phyloP scores from a whole-genome alignment of 2,888 invertebrate genomes.

The Cylindroiulus punctatus region DNA sequence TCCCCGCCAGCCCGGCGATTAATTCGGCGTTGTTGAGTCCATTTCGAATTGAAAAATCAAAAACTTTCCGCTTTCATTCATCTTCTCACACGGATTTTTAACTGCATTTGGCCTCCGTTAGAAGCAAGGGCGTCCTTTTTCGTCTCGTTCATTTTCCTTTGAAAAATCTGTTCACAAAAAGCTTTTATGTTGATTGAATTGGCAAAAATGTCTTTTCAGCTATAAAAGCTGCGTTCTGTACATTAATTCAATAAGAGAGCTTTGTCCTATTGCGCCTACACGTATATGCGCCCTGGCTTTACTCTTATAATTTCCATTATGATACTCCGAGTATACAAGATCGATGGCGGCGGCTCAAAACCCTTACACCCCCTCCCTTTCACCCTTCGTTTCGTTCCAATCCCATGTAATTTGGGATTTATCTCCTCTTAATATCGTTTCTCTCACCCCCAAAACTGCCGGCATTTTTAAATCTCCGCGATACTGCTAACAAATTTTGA shows the following conservation, averaged over 20 bases:
- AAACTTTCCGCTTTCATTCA: neutral
- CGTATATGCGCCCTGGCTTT: neutral
- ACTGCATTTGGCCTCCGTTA: neutral
- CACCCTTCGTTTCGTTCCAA: neutral
- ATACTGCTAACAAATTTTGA: no score
- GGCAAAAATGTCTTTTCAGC: constrained; percentile 3
- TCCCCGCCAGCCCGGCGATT: no score
- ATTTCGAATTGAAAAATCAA: no score
- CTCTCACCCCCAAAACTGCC: neutral
- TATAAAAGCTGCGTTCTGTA: constrained; percentile 5
- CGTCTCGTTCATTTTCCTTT: neutral
- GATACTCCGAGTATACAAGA: neutral
- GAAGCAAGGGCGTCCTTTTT: no score
- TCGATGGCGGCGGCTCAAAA: neutral
- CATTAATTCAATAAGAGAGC: constrained; percentile 4
- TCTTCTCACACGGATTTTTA: neutral
- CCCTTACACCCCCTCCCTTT: neutral
- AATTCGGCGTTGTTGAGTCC: no score
- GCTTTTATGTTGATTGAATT: constrained; percentile 14
- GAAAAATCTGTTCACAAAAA: neutral
- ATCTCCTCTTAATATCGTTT: neutral
- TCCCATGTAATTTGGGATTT: neutral
- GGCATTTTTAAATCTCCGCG: no score
- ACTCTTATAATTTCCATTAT: neutral
- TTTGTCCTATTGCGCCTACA: neutral